phyloP scores from a whole-genome alignment of 2,113 vertebrate species.

The Poecile atricapillus region DNA sequence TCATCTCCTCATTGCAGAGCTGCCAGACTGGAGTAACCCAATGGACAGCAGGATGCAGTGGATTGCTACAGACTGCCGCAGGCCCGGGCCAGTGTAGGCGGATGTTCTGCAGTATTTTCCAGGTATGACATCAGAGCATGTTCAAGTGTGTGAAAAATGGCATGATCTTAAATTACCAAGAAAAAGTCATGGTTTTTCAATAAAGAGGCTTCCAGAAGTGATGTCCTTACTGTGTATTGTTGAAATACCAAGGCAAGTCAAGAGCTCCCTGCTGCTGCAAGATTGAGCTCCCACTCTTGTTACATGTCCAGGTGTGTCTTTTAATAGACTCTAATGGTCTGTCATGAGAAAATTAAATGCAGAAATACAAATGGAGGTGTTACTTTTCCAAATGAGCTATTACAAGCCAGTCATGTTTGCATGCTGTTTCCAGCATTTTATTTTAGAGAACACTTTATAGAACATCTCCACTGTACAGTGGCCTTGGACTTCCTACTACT shows the following conservation, averaged over 20 bases:
- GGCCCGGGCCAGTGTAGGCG: constrained; percentile 45
- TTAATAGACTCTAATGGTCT: background rate
- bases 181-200: background rate
- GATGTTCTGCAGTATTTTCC: constrained; percentile 65
- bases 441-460: background rate
- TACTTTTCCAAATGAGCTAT: background rate
- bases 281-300: background rate
- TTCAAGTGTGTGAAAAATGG: background rate
- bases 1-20: constrained; percentile 59
- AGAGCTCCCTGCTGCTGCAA: background rate
- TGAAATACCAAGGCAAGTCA: background rate
- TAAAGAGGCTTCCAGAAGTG: background rate
- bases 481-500: background rate
- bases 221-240: background rate
- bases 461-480: background rate
- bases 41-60: constrained; percentile 56
- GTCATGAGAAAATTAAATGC: background rate
- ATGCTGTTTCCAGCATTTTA: background rate
- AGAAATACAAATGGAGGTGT: background rate
- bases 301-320: background rate
- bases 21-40: constrained; percentile 58
- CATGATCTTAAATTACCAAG: background rate
- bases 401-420: background rate
- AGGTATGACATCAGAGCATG: constrained; percentile 68
- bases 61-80: background rate